Evolutionary conservation across 2,888 invertebrate species (phyloP), one percentile per base, ranked within the genome.

Genomic region (Melieria omissa): DNA sequence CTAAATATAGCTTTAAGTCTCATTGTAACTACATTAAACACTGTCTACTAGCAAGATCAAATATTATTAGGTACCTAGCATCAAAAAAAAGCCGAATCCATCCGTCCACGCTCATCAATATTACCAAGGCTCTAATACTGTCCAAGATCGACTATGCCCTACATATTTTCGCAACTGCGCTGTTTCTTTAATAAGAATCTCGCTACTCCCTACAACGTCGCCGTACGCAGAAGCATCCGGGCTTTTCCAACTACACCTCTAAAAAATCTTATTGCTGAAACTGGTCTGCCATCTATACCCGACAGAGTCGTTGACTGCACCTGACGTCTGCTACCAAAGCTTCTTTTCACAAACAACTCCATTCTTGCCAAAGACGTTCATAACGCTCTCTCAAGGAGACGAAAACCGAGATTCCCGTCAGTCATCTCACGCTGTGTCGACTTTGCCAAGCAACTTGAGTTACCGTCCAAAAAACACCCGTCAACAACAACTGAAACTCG

Each of bases 191-290:
- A 29, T 29, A 57, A 58, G 44, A 58, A 29, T 4, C 58, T 58
- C 41, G 41, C 41, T 44, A 29, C 58, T 44, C 58, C 41, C 44
- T 58, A 58, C 9, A 41, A 58, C 44, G 58, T 41, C 9, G 29
- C 41, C 41, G 44, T 58, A n/a, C 42, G 58, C 41, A 58, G 58
- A 29, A 58, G 58, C 41, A 58, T 58, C 8, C 41, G 58, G 41
- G 58, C 57, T 29, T 29, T 29, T 29, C 29, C 29, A 29, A 57
- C 57, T 10, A 57, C 57, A n/a, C 29, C 57, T 29, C 16, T 57
- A 57, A 57, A 57, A 9, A 57, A 57, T 57, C 57, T 57, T 14
- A 16, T 57, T 57, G 57, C 57, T 5, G 57, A 57, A 57, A 57
- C 57, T 57, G 57, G 57, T 44, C 58, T 58, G 58, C 58, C 58